Percentiles rank a stretch among this genome's conserved stretches.
Conservation (phyloP, 1,140 invertebrate genomes). For the Drosophila pallidifrons region DNA sequence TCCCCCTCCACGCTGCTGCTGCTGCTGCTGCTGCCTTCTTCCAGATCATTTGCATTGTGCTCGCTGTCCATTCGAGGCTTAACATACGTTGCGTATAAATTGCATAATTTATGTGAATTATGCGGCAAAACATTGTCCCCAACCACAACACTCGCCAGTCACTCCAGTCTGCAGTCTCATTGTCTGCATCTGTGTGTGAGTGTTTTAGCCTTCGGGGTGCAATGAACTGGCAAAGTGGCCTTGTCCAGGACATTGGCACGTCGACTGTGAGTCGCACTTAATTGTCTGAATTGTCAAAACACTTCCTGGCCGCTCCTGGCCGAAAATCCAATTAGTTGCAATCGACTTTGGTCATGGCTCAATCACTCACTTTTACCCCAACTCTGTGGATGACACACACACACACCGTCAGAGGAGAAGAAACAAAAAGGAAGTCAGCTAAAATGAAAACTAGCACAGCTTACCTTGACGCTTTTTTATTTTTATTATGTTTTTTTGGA, state of each 20-base stretch:
- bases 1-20: neutral
- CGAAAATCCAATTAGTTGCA: slow-evolving; percentile 77
- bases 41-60: slow-evolving; percentile 70
- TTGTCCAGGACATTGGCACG: slow-evolving; percentile 78
- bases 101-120: slow-evolving; percentile 83
- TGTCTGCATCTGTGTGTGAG: slow-evolving; percentile 18
- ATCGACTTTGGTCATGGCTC: slow-evolving; percentile 63
- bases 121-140: slow-evolving; percentile 69
- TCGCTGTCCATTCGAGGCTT: slow-evolving; percentile 70
- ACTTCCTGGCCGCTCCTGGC: slow-evolving; percentile 62
- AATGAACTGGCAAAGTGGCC: slow-evolving; percentile 78
- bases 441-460: slow-evolving; percentile 58
- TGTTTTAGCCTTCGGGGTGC: slow-evolving; percentile 67
- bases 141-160: too few relatives aligned
- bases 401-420: neutral
- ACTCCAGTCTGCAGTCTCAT: slow-evolving; percentile 4
- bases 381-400: slow-evolving; percentile 33
- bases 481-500: slow-evolving; percentile 36
- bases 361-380: slow-evolving; percentile 71
- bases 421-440: slow-evolving; percentile 29
- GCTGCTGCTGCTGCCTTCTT: neutral
- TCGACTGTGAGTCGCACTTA: slow-evolving; percentile 56
- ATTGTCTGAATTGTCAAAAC: slow-evolving; percentile 79
- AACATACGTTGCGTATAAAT: slow-evolving; percentile 76
- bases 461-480: slow-evolving; percentile 46